Conservation (phyloP, 2,888 invertebrate species). For the Drosophila macrospina region DNA sequence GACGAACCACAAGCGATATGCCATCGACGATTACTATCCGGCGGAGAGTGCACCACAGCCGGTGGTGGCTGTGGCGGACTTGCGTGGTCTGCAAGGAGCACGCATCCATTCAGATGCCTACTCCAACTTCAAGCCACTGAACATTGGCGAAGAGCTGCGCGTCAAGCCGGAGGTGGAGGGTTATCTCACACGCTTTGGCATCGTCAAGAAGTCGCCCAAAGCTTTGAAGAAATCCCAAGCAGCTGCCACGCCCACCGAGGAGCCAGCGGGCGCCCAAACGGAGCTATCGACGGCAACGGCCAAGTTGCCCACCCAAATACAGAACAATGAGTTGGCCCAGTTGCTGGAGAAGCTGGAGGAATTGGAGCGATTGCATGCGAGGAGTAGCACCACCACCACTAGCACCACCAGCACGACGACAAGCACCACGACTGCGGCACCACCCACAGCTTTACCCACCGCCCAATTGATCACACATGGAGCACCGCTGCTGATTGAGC, state of each 20-base stretch:
- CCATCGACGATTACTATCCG: constrained; percentile 77
- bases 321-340: constrained; percentile 84
- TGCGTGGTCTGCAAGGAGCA: constrained; percentile 77
- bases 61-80: constrained; percentile 78
- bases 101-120: constrained; percentile 83
- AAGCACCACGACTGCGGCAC: constrained; percentile 60
- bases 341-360: constrained; percentile 86
- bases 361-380: constrained; percentile 77
- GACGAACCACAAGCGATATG: constrained; percentile 70
- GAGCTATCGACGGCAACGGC: constrained; percentile 77
- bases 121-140: constrained; percentile 84
- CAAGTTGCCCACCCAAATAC: constrained; percentile 59
- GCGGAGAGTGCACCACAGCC: constrained; percentile 82
- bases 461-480: constrained; percentile 78
- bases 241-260: constrained; percentile 53
- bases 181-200: constrained; percentile 85
- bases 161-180: constrained; percentile 84
- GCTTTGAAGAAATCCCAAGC: constrained; percentile 72
- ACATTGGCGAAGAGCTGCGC: constrained; percentile 82
- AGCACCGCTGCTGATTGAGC: constrained; percentile 74
- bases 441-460: constrained; percentile 50
- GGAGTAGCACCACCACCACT: constrained; percentile 49
- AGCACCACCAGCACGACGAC: constrained; percentile 48
- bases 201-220: constrained; percentile 83
- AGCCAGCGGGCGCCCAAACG: constrained; percentile 74